Percentiles rank a stretch among this genome's conserved stretches.
These are phyloP conservation scores for Agapornis roseicollis DNA, from an alignment of 2,113 vertebrate genomes.

Conservation along the genomic window DNA sequence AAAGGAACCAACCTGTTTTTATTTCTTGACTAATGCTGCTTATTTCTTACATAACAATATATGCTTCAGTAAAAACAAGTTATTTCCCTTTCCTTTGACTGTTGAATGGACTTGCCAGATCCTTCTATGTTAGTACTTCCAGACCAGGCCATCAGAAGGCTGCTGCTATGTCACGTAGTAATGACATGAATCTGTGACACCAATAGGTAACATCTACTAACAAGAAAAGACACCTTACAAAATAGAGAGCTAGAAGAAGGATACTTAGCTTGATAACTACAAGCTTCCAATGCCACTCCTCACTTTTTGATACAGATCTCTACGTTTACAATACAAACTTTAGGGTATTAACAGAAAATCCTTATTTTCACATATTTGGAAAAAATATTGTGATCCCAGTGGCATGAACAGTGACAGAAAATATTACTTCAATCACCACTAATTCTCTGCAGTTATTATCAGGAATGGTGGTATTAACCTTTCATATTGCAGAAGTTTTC, in stretches of 20 bases:
- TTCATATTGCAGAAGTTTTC: not conserved
- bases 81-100: not conserved
- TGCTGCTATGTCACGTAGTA: not conserved
- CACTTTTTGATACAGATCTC: not conserved
- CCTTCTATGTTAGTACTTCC: not conserved
- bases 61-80: not conserved
- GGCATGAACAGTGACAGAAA: not conserved
- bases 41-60: slow-evolving; percentile 25
- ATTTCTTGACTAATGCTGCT: not conserved
- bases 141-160: not conserved
- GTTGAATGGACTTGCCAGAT: not conserved
- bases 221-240: not conserved
- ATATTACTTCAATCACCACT: not conserved
- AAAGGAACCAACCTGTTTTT: not conserved
- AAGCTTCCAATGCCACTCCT: not conserved
- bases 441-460: not conserved
- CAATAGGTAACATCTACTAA: not conserved
- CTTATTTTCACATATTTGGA: not conserved
- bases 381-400: not conserved
- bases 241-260: not conserved
- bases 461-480: not conserved
- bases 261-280: not conserved
- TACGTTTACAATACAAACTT: not conserved
- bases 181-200: not conserved
- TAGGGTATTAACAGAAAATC: not conserved